Evolutionary conservation across 2,888 invertebrate species (phyloP), one percentile per base, ranked within the genome.

Genomic region (Buathra laborator): DNA sequence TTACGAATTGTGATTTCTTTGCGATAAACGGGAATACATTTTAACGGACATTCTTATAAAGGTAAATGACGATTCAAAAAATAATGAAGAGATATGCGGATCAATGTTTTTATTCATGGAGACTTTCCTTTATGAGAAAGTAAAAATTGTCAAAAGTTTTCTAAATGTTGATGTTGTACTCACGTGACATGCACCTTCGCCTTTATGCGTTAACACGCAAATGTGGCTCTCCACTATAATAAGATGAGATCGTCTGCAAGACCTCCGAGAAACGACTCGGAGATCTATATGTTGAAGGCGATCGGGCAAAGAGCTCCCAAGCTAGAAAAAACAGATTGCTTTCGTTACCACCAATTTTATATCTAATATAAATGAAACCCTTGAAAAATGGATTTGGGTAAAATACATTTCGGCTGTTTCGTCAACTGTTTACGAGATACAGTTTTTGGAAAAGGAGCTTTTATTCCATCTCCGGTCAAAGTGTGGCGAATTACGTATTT

Each of bases 121-220:
- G 24, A 24, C 24, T 2, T 24, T 24, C 24, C 24, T 24, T 24
- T 24, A 24, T 24, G 24, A 24, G 3, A 24, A 24, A 24, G 24
- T 24, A 24, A 24, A 24, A 24, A 24, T 24, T 24, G 24, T 24
- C 2, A 24, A 24, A 24, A 24, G 24, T 7, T 43, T 48, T 7
- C 7, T 51, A 53, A 62, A 51, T 44, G 43, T 59, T 9, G 43
- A 64, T 24, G 9, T 46, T 56, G 14, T 5, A 90, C 91, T 91
- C 62, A 93, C 93, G 77, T 93, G 86, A 67, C 93, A 93, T 3
- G 92, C 92, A 44, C 93, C 93, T 88, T 93, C 89, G 29, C 93
- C 93, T 32, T 1, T 6, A 83, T 89, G 89, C 0, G 93, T 92
- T 32, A 90, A 86, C 14, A 92, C 92, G 68, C 93, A 93, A 44